These are phyloP conservation scores for Epinephelus moara DNA, from an alignment of 2,113 vertebrate species.

Conservation along the genomic window DNA sequence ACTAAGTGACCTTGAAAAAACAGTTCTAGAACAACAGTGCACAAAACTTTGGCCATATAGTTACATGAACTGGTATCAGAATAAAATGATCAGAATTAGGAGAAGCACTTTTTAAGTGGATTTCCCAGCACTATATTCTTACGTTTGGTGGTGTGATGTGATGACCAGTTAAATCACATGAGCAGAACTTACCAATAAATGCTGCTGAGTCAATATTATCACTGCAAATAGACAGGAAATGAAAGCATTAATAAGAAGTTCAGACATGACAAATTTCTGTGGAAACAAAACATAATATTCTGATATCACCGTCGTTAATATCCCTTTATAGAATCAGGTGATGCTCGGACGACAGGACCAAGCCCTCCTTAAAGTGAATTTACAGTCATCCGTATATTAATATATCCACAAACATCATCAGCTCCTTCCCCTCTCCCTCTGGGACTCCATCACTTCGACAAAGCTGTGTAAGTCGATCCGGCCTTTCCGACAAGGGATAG, in stretches of 20 bases:
- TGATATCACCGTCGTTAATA: neutral
- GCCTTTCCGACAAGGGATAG: conserved; percentile 64
- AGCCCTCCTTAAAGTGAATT: conserved; percentile 19
- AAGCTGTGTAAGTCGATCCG: conserved; percentile 77
- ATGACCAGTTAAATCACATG: neutral
- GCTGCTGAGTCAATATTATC: neutral
- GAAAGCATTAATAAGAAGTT: too few species aligned
- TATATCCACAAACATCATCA: conserved; percentile 32
- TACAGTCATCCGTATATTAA: conserved; percentile 12
- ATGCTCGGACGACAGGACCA: conserved; percentile 11
- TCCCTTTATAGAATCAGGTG: conserved; percentile 11
- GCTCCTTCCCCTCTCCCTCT: conserved; percentile 20
- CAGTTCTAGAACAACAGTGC: neutral
- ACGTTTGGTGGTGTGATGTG: neutral
- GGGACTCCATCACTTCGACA: conserved; percentile 53
- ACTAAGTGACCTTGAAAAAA: neutral
- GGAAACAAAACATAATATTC: neutral
- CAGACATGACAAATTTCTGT: too few species aligned
- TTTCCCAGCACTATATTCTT: neutral
- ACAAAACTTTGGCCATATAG: neutral
- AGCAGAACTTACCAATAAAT: neutral
- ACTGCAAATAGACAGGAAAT: neutral
- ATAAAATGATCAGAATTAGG: neutral
- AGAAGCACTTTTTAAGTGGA: neutral
- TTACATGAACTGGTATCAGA: neutral